Evolutionary conservation across 2,888 invertebrate species (phyloP), one percentile per base, ranked within the genome.

Genomic region (Maniola hyperantus): DNA sequence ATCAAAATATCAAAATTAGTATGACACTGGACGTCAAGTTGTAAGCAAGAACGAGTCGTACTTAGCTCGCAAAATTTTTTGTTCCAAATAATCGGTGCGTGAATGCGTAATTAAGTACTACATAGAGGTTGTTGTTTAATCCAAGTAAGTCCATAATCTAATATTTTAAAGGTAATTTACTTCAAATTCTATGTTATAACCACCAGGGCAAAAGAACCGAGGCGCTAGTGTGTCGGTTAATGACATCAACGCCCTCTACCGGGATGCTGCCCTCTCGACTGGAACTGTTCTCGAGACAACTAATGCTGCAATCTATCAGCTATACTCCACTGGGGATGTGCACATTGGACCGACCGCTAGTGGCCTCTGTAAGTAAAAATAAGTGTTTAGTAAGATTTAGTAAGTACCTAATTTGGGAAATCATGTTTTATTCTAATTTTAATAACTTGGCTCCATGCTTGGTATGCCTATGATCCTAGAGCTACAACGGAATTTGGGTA

Each of bases 301-400:
- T 94, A 68, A 77, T 94, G 76, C 88, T 94, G 72, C 92, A 94
- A 71, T 91, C 93, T 0, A 84, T 93, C 5, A 87, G 90, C 71
- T 94, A 94, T 75, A 89, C 93, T 0, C 94, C 94, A 0, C 89
- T 94, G 79, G 94, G 94, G 4, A 91, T 94, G 79, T 94, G 94
- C 71, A 91, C 89, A 0, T 76, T 94, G 50, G 93, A 94, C 72
- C 80, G 94, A 67, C 90, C 93, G 1, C 83, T 94, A 0, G 89
- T 94, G 0, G 94, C 93, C 53, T 93, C 94, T 72, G 94, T 94
- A 76, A 87, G 88, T 77, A 11, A 20, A 46, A 11, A n/a, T n/a
- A n/a, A 53, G 13, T 42, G 26, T 2, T 11, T 26, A 6, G 6
- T 26, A 11, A 39, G 39, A 39, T 39, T 39, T 39, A 39, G 39